Evolutionary conservation across 2,113 vertebrate species (phyloP).

Genomic region (Nerophis ophidion): DNA sequence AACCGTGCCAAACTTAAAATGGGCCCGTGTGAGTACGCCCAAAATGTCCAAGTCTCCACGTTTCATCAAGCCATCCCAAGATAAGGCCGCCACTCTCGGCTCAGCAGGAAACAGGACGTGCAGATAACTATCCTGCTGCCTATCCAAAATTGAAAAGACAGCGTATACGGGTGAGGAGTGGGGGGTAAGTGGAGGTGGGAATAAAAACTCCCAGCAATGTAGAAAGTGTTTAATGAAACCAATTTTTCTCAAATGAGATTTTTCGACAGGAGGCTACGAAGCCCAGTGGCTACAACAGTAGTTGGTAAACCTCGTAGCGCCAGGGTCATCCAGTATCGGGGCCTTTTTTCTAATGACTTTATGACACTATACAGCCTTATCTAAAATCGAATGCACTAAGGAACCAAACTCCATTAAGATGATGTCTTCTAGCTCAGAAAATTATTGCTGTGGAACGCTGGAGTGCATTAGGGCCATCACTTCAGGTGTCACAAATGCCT

Average conservation of each 20-base stretch:
- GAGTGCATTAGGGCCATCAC: background rate
- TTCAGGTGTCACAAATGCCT: background rate
- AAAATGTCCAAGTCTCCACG: constrained; percentile 12
- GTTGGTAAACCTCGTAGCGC: background rate
- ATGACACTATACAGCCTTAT: no score
- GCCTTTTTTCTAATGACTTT: background rate
- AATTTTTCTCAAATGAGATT: constrained; percentile 17
- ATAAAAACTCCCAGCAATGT: constrained; percentile 13
- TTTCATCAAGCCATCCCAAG: constrained; percentile 24
- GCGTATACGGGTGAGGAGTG: background rate
- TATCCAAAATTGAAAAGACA: constrained; percentile 24
- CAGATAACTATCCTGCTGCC: background rate
- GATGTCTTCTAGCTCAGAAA: background rate
- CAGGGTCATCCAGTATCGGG: background rate
- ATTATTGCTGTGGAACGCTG: background rate
- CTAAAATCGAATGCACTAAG: background rate
- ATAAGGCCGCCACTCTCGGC: constrained; percentile 20
- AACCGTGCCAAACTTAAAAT: no score
- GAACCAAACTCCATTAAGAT: constrained; percentile 19
- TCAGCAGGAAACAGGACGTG: background rate
- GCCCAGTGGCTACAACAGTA: constrained; percentile 19
- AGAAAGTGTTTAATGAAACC: constrained; percentile 18
- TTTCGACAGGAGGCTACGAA: constrained; percentile 4
- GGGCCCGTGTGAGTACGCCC: no score
- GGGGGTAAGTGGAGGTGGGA: background rate